These are phyloP conservation scores for Aradus depressus DNA, from an alignment of 2,888 invertebrate genomes.

Conservation along the genomic window DNA sequence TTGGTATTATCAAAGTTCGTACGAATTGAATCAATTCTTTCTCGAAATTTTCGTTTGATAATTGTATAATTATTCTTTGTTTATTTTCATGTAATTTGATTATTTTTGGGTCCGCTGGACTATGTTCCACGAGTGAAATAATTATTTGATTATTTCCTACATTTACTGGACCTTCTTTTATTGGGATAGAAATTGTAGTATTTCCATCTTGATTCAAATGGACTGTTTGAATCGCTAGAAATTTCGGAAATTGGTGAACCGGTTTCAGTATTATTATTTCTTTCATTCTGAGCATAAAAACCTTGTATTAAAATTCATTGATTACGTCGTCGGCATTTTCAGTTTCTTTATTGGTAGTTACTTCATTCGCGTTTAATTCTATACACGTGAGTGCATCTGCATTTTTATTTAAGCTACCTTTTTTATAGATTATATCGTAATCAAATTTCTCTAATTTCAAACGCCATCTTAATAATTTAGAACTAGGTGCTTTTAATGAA, in stretches of 20 bases:
- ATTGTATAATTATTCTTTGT: too few species aligned
- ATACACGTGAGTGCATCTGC: slow-evolving; percentile 32
- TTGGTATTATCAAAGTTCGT: slow-evolving; percentile 3
- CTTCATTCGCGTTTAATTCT: slow-evolving; percentile 1
- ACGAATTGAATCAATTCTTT: slow-evolving; percentile 2
- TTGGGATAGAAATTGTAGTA: slow-evolving; percentile 2
- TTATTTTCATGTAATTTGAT: slow-evolving; percentile 3
- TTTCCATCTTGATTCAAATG: slow-evolving; percentile 7
- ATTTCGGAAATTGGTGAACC: not conserved
- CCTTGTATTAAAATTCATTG: not conserved
- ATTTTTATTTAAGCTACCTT: slow-evolving; percentile 32
- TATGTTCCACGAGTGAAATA: too few species aligned
- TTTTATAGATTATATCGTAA: too few species aligned
- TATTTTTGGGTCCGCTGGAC: not conserved
- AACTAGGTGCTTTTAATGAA: slow-evolving; percentile 33
- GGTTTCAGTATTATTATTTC: not conserved
- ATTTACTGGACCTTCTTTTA: slow-evolving; percentile 2
- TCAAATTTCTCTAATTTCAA: too few species aligned
- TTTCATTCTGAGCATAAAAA: not conserved
- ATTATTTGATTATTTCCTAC: not conserved
- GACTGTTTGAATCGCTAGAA: not conserved
- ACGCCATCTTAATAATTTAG: too few species aligned
- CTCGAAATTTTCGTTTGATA: not conserved
- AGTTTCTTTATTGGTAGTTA: slow-evolving; percentile 2
- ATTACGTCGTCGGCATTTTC: not conserved